Evolutionary conservation across 2,113 vertebrate species (phyloP).

Genomic region (Pelusios castaneus): DNA sequence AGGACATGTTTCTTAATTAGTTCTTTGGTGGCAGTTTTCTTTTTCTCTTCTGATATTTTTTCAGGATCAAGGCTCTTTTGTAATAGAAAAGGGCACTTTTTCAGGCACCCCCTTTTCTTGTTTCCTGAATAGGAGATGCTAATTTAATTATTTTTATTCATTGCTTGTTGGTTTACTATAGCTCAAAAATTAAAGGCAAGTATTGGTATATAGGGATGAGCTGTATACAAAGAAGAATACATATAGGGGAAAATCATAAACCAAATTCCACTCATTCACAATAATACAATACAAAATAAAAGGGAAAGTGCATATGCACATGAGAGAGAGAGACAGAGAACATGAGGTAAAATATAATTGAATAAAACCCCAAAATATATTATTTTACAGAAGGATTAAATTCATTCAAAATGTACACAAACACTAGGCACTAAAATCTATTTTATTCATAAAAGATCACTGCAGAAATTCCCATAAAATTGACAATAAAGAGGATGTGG

Average conservation of each 20-base stretch:
- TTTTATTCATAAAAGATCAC: background rate
- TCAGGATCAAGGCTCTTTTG: background rate
- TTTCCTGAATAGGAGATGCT: background rate
- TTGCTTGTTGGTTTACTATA: background rate
- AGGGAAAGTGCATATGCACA: background rate
- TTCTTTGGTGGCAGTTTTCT: background rate
- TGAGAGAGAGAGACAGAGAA: background rate
- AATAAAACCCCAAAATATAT: background rate
- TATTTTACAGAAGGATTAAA: background rate
- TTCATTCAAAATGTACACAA: slow-evolving; percentile 20
- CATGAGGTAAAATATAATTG: background rate
- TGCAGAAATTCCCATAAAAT: slow-evolving; percentile 2
- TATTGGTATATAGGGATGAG: background rate
- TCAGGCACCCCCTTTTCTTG: background rate
- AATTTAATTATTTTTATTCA: background rate
- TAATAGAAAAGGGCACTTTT: background rate
- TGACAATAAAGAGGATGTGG: background rate
- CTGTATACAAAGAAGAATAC: background rate
- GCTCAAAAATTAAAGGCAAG: background rate
- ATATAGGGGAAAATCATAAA: background rate
- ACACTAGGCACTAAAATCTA: background rate
- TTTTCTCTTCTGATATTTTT: background rate
- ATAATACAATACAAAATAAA: background rate
- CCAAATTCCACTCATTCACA: background rate
- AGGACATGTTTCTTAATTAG: background rate